Conservation (phyloP, 2,113 vertebrate genomes). For the Taurulus bubalis region DNA sequence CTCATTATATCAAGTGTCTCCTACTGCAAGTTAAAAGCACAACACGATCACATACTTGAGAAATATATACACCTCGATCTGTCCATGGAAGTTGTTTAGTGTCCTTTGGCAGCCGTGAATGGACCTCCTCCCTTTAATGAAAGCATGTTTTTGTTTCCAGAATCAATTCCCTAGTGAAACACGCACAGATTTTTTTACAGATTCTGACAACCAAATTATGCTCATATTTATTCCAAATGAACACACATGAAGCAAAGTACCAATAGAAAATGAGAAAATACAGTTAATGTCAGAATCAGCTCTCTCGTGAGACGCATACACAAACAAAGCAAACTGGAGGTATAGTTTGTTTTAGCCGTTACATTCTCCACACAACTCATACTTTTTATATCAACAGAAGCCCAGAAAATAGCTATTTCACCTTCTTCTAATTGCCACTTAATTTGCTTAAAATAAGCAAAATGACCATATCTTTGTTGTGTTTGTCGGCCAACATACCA, state of each 20-base stretch:
- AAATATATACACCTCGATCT: conserved; percentile 23
- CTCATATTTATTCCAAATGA: conserved; percentile 54
- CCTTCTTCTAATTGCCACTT: conserved; percentile 27
- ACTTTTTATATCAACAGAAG: conserved; percentile 51
- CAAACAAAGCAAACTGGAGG: background rate
- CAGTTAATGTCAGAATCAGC: conserved; percentile 24
- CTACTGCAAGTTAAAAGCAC: conserved; percentile 43
- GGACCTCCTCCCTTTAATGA: conserved; percentile 76
- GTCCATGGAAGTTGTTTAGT: conserved; percentile 23
- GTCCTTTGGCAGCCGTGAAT: conserved; percentile 31
- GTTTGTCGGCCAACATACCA: conserved; percentile 52
- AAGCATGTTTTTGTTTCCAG: conserved; percentile 62
- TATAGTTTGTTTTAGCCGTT: conserved; percentile 1
- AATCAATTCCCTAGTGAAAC: conserved; percentile 38
- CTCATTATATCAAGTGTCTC: conserved; percentile 40
- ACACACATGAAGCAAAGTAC: conserved; percentile 35
- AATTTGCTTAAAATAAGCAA: conserved; percentile 50
- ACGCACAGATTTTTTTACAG: conserved; percentile 10
- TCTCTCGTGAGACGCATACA: background rate
- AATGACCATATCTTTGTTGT: conserved; percentile 59
- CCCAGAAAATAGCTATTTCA: conserved; percentile 29
- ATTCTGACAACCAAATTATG: conserved; percentile 47
- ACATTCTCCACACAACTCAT: conserved; percentile 9
- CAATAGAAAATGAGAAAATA: conserved; percentile 45
- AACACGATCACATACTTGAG: conserved; percentile 24